These are phyloP conservation scores for Eupithecia inturbata DNA, from an alignment of 2,888 invertebrate genomes.

Conservation along the genomic window DNA sequence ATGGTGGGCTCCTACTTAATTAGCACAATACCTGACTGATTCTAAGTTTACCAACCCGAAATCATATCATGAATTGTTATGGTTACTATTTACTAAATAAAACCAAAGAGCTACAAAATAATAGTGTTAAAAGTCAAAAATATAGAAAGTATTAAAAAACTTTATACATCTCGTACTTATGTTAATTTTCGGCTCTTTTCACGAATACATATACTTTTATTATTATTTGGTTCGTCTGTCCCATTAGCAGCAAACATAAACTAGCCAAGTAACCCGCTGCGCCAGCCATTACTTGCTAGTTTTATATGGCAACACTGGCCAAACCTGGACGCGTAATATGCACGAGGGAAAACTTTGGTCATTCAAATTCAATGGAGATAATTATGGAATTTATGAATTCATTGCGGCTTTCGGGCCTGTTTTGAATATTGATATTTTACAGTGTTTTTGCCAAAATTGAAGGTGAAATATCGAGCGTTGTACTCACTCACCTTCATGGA, in stretches of 20 bases:
- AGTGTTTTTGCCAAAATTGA: neutral
- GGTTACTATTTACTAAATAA: too few relatives aligned
- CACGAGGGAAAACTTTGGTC: slow-evolving; percentile 15
- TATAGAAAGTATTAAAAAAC: too few relatives aligned
- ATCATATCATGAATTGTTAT: too few relatives aligned
- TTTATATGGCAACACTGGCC: slow-evolving; percentile 9
- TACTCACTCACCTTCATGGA: too few relatives aligned
- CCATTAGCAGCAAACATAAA: slow-evolving; percentile 4
- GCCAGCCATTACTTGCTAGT: slow-evolving; percentile 13
- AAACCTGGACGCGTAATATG: slow-evolving; percentile 5
- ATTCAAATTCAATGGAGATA: slow-evolving; percentile 14
- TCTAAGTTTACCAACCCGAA: too few relatives aligned
- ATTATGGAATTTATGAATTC: slow-evolving; percentile 5
- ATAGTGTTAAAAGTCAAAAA: too few relatives aligned
- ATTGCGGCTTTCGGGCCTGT: slow-evolving; percentile 5
- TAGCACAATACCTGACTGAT: too few relatives aligned
- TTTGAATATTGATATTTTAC: slow-evolving; percentile 2
- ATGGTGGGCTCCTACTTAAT: too few relatives aligned
- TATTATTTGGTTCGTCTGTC: neutral
- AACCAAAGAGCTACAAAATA: too few relatives aligned
- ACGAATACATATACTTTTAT: neutral
- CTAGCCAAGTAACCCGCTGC: neutral
- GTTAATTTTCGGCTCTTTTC: neutral
- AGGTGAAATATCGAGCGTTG: too few relatives aligned
- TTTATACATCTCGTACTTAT: too few relatives aligned